Conservation (phyloP, 2,888 invertebrate species). For the Caenorhabditis afra region DNA sequence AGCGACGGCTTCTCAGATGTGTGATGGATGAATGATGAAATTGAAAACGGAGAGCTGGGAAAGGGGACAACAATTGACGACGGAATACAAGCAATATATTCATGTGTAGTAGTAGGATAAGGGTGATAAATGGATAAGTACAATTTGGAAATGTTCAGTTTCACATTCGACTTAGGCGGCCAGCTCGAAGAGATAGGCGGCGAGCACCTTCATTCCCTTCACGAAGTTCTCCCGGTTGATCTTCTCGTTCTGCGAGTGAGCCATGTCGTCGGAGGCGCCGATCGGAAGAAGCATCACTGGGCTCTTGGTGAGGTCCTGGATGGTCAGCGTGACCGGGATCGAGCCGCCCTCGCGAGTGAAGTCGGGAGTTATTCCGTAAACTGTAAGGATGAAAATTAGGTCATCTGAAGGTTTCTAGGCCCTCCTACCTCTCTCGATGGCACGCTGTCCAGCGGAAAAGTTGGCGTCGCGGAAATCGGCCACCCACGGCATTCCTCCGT, state of each 20-base stretch:
- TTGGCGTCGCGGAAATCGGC: slow-evolving; percentile 93
- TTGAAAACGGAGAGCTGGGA: slow-evolving; percentile 1
- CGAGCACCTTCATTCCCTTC: slow-evolving; percentile 76
- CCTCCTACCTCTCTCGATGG: slow-evolving; percentile 78
- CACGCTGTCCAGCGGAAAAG: slow-evolving; percentile 88
- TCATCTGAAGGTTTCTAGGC: no score
- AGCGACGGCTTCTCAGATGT: no score
- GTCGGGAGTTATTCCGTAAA: slow-evolving; percentile 93
- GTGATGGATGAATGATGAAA: no score
- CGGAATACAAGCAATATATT: slow-evolving; percentile 3
- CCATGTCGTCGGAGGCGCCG: slow-evolving; percentile 96
- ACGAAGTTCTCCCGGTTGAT: slow-evolving; percentile 85
- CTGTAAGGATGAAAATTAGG: slow-evolving; percentile 81
- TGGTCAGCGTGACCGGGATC: slow-evolving; percentile 94
- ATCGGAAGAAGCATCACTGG: slow-evolving; percentile 95
- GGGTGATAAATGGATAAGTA: not conserved
- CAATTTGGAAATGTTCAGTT: slow-evolving; percentile 14
- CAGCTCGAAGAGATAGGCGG: slow-evolving; percentile 77
- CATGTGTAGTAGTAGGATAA: not conserved
- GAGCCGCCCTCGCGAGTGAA: slow-evolving; percentile 97
- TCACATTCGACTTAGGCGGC: slow-evolving; percentile 59
- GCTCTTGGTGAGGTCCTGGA: slow-evolving; percentile 84
- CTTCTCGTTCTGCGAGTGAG: slow-evolving; percentile 99
- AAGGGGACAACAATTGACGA: slow-evolving; percentile 29
- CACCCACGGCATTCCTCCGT: slow-evolving; percentile 93